These are phyloP conservation scores for Meloe dianella DNA, from an alignment of 2,888 invertebrate genomes.

Conservation along the genomic window DNA sequence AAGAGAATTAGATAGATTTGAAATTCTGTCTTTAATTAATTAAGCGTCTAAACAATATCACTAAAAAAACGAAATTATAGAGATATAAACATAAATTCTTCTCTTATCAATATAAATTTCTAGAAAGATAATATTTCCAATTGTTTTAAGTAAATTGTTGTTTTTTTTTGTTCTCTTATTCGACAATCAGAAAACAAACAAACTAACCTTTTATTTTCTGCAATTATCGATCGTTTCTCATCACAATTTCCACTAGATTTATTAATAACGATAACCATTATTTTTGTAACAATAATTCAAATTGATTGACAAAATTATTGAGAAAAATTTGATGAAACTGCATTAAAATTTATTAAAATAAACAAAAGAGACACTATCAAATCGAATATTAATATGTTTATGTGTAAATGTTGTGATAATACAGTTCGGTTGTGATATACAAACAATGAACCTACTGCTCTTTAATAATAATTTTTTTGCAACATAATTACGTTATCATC, in stretches of 20 bases:
- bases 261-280: conserved; percentile 1
- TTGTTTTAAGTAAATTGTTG: not conserved
- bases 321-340: not conserved
- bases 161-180: no score
- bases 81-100: not conserved
- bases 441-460: no score
- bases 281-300: not conserved
- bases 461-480: not conserved
- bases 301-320: no score
- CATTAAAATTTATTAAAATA: not conserved
- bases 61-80: not conserved
- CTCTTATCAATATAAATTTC: not conserved
- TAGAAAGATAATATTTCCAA: not conserved
- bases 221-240: not conserved
- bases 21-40: not conserved
- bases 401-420: not conserved
- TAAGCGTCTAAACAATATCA: not conserved
- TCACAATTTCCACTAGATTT: not conserved
- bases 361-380: no score
- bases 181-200: no score
- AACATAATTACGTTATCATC: not conserved
- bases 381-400: no score
- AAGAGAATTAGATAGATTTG: not conserved
- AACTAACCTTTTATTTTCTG: conserved; percentile 10
- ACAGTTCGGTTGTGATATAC: no score